Evolutionary conservation across 2,888 invertebrate species (phyloP).

Genomic region (Lucinisca nassula): DNA sequence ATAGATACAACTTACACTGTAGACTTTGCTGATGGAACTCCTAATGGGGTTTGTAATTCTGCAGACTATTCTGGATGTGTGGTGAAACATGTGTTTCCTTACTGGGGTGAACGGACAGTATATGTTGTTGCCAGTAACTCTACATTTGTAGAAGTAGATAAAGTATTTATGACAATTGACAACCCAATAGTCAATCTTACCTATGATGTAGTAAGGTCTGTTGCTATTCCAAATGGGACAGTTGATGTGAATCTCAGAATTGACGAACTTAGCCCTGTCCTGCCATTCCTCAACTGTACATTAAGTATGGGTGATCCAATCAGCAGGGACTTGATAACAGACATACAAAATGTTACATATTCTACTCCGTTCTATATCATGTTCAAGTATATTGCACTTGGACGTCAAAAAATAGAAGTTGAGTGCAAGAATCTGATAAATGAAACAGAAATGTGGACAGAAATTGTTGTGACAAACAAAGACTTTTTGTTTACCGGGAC

Average conservation of each 20-base stretch:
- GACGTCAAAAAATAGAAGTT: conserved; percentile 56
- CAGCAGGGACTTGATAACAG: not conserved
- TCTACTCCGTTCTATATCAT: conserved; percentile 48
- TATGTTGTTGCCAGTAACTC: conserved; percentile 47
- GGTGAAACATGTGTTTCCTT: conserved; percentile 50
- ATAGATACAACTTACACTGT: conserved; percentile 34
- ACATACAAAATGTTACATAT: conserved; percentile 54
- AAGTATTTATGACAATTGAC: conserved; percentile 61
- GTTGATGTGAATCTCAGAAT: conserved; percentile 45
- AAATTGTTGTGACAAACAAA: conserved; percentile 55
- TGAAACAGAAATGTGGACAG: conserved; percentile 7
- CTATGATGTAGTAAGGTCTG: conserved; percentile 22
- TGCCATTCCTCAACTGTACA: conserved; percentile 48
- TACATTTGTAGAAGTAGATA: conserved; percentile 60
- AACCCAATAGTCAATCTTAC: conserved; percentile 58
- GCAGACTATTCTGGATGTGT: conserved; percentile 32
- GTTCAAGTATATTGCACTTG: conserved; percentile 69
- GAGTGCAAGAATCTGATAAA: conserved; percentile 67
- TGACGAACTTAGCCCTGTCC: conserved; percentile 29
- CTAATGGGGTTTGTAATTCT: conserved; percentile 31
- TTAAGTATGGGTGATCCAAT: conserved; percentile 65
- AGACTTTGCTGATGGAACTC: conserved; percentile 44
- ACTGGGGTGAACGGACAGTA: conserved; percentile 49
- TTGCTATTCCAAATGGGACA: conserved; percentile 56
- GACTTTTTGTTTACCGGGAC: conserved; percentile 66